Evolutionary conservation across 2,888 invertebrate genomes (phyloP).

Genomic region (Psylliodes chrysocephalus): DNA sequence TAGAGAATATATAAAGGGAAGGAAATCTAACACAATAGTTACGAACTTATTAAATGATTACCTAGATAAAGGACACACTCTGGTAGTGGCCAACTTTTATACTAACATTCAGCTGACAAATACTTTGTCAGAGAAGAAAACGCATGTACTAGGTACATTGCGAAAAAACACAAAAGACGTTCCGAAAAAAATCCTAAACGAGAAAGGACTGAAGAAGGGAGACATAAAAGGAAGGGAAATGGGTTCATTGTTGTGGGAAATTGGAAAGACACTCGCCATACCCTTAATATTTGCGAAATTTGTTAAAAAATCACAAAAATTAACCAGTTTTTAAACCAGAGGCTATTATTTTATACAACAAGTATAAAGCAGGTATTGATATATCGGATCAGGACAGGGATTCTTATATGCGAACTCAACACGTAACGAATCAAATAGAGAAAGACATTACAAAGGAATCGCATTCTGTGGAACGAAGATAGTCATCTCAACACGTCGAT

Average conservation of each 20-base stretch:
- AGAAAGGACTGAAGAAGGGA: constrained; percentile 21
- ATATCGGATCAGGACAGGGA: constrained; percentile 33
- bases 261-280: constrained; percentile 31
- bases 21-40: constrained; percentile 15
- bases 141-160: constrained; percentile 30
- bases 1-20: not conserved
- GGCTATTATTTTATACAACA: constrained; percentile 30
- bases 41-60: constrained; percentile 22
- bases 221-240: constrained; percentile 15
- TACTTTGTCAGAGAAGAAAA: constrained; percentile 19
- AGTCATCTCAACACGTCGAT: too few species aligned
- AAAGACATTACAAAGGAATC: too few species aligned
- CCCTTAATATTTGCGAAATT: not conserved
- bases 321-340: constrained; percentile 25
- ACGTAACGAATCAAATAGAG: too few species aligned
- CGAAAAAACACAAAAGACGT: constrained; percentile 23
- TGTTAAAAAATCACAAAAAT: not conserved
- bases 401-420: too few species aligned
- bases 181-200: constrained; percentile 16
- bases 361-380: constrained; percentile 29
- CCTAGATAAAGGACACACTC: constrained; percentile 18
- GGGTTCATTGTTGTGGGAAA: constrained; percentile 10
- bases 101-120: constrained; percentile 21
- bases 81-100: constrained; percentile 29
- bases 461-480: too few species aligned